A percentile compares a stretch with the other conserved stretches of the same genome.
Evolutionary conservation across 2,797 vertebrate species (phyloP).

Genomic region (Rhinogobio ventralis): DNA sequence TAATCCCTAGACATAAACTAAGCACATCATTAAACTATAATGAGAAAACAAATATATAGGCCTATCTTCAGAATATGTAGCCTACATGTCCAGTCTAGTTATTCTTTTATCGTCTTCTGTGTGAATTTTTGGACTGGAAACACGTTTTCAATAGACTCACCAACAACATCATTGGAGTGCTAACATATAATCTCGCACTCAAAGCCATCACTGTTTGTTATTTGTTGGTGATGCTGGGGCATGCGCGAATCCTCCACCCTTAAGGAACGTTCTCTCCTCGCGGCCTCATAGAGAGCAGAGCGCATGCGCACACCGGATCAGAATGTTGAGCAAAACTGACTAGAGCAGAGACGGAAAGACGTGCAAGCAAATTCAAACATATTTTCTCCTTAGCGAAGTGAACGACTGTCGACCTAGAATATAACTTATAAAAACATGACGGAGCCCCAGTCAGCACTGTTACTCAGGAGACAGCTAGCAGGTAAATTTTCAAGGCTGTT

Average conservation of each 20-base stretch:
- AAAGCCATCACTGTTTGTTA: background rate
- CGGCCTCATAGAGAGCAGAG: constrained; percentile 29
- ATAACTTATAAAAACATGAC: constrained; percentile 80
- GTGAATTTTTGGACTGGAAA: background rate
- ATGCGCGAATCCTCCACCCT: constrained; percentile 42
- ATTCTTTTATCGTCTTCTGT: background rate
- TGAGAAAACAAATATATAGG: background rate
- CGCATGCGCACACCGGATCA: constrained; percentile 62
- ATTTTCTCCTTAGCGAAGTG: constrained; percentile 56
- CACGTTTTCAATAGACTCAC: background rate
- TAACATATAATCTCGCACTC: background rate
- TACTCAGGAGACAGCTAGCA: constrained; percentile 97
- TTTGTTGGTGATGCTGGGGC: background rate
- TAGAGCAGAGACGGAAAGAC: constrained; percentile 54
- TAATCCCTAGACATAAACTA: background rate
- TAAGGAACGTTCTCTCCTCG: constrained; percentile 43
- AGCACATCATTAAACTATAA: background rate
- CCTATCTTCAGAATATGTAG: too few relatives aligned
- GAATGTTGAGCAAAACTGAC: constrained; percentile 66
- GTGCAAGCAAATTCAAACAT: constrained; percentile 53
- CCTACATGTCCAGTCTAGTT: background rate
- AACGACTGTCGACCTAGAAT: constrained; percentile 35
- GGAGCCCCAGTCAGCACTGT: constrained; percentile 95
- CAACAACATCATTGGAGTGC: background rate
- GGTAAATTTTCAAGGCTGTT: constrained; percentile 78